Base-by-base conservation (phyloP, 2,797 vertebrate genomes). In the Cuniculus paca region DNA sequence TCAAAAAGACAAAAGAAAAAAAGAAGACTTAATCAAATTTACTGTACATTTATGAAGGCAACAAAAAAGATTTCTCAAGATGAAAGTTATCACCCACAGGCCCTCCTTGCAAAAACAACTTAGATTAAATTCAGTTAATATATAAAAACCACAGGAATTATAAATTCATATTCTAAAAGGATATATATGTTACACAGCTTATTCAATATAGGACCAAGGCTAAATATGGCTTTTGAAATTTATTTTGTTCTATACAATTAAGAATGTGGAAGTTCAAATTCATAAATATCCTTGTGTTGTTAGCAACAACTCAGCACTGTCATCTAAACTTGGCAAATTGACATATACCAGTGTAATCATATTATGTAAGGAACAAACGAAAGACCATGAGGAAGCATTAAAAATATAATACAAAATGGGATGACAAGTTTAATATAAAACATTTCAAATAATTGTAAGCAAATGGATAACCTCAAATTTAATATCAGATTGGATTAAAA, bases 401-500 rank as follows among this genome's bases (percentile, higher is more conserved):
- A 85, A 92, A 78, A 54, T 54, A 22, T 63, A 79, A 84, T 48
- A 68, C 65, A 50, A 82, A 54, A 84, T 63, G 54, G 48, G 52
- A 52, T 12, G 17, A n/a, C n/a, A 92, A n/a, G n/a, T 6, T 83
- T 83, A 78, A 79, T 42, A 78, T 45, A 42, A 65, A 93, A 42
- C 36, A 42, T 79, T 72, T 72, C 56, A 70, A 60, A 54, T 34
- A 92, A 78, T 8, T 50, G 12, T 82, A 83, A 50, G 28, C 42
- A 5, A 60, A 19, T 54, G 10, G 24, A 48, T 56, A 80, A 93
- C 36, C 8, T 61, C 61, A 90, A 68, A 42, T 81, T 90, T 81
- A 86, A 75, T 90, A 31, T 81, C 58, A 93, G 24, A 85, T 80
- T 85, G 14, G 16, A 52, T 80, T 88, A 63, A 95, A 95, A 78